Evolutionary conservation across 1,140 invertebrate species (phyloP).

Genomic region (Mycetomoellerius zeteki): DNA sequence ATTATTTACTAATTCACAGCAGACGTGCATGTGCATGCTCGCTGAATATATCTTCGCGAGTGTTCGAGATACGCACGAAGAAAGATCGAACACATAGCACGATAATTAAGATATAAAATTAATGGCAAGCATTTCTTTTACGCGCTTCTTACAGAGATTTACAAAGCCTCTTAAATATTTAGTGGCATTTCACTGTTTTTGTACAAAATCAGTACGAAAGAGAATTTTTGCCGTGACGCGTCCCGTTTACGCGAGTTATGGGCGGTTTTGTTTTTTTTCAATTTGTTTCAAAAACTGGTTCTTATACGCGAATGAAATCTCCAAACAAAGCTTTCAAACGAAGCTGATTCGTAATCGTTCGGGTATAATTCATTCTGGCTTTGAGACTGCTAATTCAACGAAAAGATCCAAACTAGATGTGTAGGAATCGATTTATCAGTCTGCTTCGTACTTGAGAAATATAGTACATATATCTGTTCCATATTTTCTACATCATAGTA

Average conservation of each 20-base stretch:
- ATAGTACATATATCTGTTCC: conserved; percentile 19
- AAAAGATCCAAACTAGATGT: conserved; percentile 44
- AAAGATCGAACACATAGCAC: conserved; percentile 76
- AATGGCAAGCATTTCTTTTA: conserved; percentile 61
- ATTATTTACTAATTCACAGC: conserved; percentile 61
- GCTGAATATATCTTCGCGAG: conserved; percentile 66
- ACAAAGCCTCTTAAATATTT: conserved; percentile 62
- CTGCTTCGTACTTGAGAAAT: conserved; percentile 55
- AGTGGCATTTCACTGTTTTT: conserved; percentile 52
- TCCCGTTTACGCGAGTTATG: conserved; percentile 61
- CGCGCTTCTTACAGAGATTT: conserved; percentile 59
- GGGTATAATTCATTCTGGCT: not conserved
- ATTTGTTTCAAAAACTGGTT: conserved; percentile 52
- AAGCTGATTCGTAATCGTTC: conserved; percentile 43
- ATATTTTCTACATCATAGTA: conserved; percentile 36
- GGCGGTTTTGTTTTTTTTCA: conserved; percentile 68
- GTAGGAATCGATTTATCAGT: conserved; percentile 60
- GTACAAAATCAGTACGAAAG: conserved; percentile 62
- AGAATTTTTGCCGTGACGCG: conserved; percentile 40
- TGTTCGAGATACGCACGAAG: conserved; percentile 65
- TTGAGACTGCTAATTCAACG: conserved; percentile 32
- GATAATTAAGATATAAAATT: conserved; percentile 76
- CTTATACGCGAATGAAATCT: conserved; percentile 32
- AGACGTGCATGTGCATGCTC: conserved; percentile 72
- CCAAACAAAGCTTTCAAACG: conserved; percentile 15